These are phyloP conservation scores for Phoenoteleia sp. DNA, from an alignment of 2,888 invertebrate species.

Conservation along the genomic window DNA sequence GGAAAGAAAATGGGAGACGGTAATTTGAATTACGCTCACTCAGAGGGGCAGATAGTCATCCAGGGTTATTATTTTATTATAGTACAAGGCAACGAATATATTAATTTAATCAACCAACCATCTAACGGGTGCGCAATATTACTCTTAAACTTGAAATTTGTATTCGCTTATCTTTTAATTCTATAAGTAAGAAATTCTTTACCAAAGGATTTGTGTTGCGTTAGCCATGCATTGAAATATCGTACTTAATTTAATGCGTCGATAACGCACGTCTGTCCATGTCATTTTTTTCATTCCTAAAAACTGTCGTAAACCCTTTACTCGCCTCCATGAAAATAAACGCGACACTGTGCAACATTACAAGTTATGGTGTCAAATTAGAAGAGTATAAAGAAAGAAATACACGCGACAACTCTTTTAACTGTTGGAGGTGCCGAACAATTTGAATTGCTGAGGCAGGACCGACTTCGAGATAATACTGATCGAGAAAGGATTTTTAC, in stretches of 20 bases:
- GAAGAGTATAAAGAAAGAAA: slow-evolving; percentile 52
- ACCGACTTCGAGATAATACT: slow-evolving; percentile 46
- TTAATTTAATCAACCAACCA: not conserved
- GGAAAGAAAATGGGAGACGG: not conserved
- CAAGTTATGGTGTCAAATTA: slow-evolving; percentile 70
- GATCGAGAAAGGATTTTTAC: slow-evolving; percentile 63
- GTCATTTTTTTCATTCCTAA: not conserved
- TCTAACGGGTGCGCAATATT: too few relatives aligned
- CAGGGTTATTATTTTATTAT: not conserved
- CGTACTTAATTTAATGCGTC: slow-evolving; percentile 47
- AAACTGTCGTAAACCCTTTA: slow-evolving; percentile 44
- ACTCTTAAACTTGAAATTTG: too few relatives aligned
- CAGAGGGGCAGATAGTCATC: not conserved
- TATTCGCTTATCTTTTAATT: too few relatives aligned
- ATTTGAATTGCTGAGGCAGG: slow-evolving; percentile 31
- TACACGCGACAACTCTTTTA: slow-evolving; percentile 54
- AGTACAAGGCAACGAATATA: not conserved
- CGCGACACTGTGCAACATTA: slow-evolving; percentile 38
- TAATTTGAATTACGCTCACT: slow-evolving; percentile 25
- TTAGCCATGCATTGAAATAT: too few relatives aligned
- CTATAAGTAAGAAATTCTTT: too few relatives aligned
- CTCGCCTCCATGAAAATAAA: slow-evolving; percentile 36
- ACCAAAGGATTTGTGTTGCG: too few relatives aligned
- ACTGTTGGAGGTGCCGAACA: slow-evolving; percentile 37
- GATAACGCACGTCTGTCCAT: slow-evolving; percentile 3